A percentile compares a stretch with the other conserved stretches of the same genome.
Conservation (phyloP, 2,797 vertebrate species). For the Liasis olivaceus region DNA sequence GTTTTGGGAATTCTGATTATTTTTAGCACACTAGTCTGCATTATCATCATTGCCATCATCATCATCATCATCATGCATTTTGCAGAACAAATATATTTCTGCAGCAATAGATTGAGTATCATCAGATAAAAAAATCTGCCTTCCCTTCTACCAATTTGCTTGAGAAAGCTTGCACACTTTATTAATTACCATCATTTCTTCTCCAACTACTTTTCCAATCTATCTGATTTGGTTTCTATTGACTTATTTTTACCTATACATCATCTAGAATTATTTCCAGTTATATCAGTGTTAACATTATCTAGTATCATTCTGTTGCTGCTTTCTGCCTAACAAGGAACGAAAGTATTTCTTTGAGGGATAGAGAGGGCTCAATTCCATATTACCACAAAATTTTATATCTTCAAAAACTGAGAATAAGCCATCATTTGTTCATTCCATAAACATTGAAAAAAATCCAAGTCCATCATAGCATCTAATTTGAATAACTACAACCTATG, state of each 20-base stretch:
- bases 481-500: background rate
- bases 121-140: background rate
- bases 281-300: background rate
- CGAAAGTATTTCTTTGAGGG: background rate
- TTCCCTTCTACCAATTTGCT: background rate
- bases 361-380: background rate
- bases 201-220: background rate
- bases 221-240: background rate
- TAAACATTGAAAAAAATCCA: background rate
- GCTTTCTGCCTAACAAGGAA: background rate
- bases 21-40: conserved; percentile 33
- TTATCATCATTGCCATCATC: conserved; percentile 11
- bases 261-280: background rate
- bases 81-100: background rate
- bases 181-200: background rate
- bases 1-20: conserved; percentile 15
- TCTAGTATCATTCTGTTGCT: background rate
- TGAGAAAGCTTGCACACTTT: background rate
- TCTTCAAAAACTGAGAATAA: background rate
- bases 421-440: background rate
- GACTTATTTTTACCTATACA: background rate
- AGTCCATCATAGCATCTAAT: background rate
- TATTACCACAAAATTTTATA: background rate
- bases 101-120: background rate
- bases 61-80: background rate